These are phyloP conservation scores for Sweltsa coloradensis DNA, from an alignment of 1,140 invertebrate genomes.

Conservation along the genomic window DNA sequence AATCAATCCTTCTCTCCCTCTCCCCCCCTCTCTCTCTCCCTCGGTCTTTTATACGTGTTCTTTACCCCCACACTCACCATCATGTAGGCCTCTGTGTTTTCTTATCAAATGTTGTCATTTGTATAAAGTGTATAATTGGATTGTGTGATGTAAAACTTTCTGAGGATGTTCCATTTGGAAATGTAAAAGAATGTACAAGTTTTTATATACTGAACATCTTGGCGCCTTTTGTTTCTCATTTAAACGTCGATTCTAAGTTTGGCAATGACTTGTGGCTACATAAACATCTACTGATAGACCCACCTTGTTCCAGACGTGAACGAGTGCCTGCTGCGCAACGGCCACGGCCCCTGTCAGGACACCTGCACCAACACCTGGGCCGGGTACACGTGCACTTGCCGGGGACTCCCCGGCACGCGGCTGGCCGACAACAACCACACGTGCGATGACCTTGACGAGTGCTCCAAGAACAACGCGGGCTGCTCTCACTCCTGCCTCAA, in stretches of 20 bases:
- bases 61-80: no score
- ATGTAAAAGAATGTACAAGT: not conserved
- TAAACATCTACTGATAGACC: no score
- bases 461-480: constrained; percentile 27
- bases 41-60: no score
- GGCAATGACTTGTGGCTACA: not conserved
- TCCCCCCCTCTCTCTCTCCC: no score
- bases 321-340: constrained; percentile 46
- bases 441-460: constrained; percentile 49
- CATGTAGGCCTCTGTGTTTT: no score
- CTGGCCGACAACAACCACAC: constrained; percentile 40
- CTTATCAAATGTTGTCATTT: no score
- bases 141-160: not conserved
- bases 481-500: constrained; percentile 45
- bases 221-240: not conserved
- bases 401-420: constrained; percentile 39
- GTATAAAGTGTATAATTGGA: not conserved
- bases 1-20: no score
- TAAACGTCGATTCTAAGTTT: not conserved
- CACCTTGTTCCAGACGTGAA: constrained; percentile 37
- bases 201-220: not conserved
- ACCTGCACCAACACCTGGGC: constrained; percentile 47
- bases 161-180: not conserved
- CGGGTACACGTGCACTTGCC: constrained; percentile 48
- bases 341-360: constrained; percentile 53